A percentile compares a stretch with the other conserved stretches of the same genome.
Evolutionary conservation across 2,888 invertebrate genomes (phyloP).

Genomic region (Caenorhabditis imperialis): DNA sequence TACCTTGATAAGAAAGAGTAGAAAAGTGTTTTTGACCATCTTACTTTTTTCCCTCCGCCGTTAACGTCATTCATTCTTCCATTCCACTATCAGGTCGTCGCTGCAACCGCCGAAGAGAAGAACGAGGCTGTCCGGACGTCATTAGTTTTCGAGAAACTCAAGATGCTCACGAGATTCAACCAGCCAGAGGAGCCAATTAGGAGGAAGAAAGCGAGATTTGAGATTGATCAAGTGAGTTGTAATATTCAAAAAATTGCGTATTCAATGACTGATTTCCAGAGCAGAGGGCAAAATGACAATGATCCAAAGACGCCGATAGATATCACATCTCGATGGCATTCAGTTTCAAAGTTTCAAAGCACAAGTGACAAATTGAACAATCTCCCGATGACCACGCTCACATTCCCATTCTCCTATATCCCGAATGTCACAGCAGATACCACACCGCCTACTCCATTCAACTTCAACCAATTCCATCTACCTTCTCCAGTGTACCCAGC

Average conservation of each 20-base stretch:
- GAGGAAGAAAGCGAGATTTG: constrained; percentile 7
- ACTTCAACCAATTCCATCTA: too few relatives aligned
- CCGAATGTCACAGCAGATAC: too few relatives aligned
- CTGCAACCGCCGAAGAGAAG: constrained; percentile 4
- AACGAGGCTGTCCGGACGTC: not conserved
- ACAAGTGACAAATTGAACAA: too few relatives aligned
- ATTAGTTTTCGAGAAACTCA: constrained; percentile 18
- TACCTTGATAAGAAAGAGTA: constrained; percentile 6
- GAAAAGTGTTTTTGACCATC: not conserved
- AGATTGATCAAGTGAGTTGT: not conserved
- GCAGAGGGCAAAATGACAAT: not conserved
- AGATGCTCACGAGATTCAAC: constrained; percentile 8
- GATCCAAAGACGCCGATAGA: not conserved
- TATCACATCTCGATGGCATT: not conserved
- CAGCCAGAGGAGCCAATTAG: not conserved
- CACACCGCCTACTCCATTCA: too few relatives aligned
- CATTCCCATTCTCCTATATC: too few relatives aligned
- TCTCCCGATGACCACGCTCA: too few relatives aligned
- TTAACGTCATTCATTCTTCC: constrained; percentile 6
- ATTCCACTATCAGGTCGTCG: constrained; percentile 9
- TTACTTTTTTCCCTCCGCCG: not conserved
- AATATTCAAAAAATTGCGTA: not conserved
- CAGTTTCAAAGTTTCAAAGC: too few relatives aligned
- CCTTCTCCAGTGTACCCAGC: too few relatives aligned
- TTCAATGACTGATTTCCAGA: constrained; percentile 3